Evolutionary conservation across 2,888 invertebrate genomes (phyloP).

Genomic region (Volucella bombylans): DNA sequence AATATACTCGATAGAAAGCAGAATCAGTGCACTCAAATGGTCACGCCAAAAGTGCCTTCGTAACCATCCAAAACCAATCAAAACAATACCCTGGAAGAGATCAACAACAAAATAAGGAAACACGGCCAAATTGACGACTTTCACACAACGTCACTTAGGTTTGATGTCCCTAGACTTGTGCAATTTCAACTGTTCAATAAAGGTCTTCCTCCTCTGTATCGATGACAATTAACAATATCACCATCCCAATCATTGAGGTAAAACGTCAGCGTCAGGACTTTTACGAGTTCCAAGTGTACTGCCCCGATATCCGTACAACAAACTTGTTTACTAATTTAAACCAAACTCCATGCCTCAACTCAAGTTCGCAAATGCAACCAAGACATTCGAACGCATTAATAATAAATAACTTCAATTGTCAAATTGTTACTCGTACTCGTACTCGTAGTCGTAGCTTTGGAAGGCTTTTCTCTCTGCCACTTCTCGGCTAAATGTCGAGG

Average conservation of each 20-base stretch:
- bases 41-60: background rate
- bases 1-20: too few relatives aligned
- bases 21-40: background rate
- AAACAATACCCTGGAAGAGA: background rate
- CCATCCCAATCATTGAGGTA: constrained; percentile 11
- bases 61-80: background rate
- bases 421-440: constrained; percentile 36
- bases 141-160: background rate
- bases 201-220: constrained; percentile 2
- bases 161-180: background rate
- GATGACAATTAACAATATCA: constrained; percentile 55
- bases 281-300: constrained; percentile 16
- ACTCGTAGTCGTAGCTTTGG: background rate
- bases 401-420: constrained; percentile 72
- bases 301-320: constrained; percentile 38
- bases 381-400: constrained; percentile 64
- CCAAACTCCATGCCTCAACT: constrained; percentile 28
- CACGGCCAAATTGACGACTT: background rate
- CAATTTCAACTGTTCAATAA: background rate
- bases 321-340: constrained; percentile 70
- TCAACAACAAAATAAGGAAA: background rate
- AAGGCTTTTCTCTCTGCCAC: constrained; percentile 39
- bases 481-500: constrained; percentile 10
- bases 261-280: constrained; percentile 39
- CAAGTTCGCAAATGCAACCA: constrained; percentile 25